Evolutionary conservation across 2,113 vertebrate species (phyloP).

Genomic region (Erinaceus europaeus): DNA sequence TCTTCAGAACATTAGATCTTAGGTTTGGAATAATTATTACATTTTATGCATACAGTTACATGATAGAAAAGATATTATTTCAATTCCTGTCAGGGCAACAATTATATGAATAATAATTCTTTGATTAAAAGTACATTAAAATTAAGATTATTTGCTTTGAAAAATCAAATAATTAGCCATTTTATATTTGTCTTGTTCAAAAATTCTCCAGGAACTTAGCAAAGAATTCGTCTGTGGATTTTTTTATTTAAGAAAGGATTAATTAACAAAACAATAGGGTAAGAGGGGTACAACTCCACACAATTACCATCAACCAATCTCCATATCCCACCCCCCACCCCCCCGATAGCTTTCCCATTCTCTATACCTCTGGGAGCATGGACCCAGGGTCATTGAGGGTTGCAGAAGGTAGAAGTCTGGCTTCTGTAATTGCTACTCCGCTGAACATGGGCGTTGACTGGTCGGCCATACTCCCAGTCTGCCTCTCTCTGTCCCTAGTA

Average conservation of each 20-base stretch:
- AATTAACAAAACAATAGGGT: too few relatives aligned
- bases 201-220: not conserved
- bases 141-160: conserved; percentile 17
- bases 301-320: too few relatives aligned
- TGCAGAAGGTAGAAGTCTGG: too few relatives aligned
- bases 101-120: conserved; percentile 30
- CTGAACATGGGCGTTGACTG: too few relatives aligned
- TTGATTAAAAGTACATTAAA: conserved; percentile 8
- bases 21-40: conserved; percentile 62
- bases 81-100: conserved; percentile 27
- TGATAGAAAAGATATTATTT: conserved; percentile 17
- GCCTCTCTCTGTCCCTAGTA: too few relatives aligned
- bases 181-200: conserved; percentile 4
- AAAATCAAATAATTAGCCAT: conserved; percentile 36
- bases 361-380: too few relatives aligned
- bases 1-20: conserved; percentile 58
- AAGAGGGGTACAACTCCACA: too few relatives aligned
- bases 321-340: too few relatives aligned
- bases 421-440: too few relatives aligned
- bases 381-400: too few relatives aligned
- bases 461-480: too few relatives aligned
- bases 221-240: not conserved
- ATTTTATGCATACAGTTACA: conserved; percentile 11
- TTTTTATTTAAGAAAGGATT: conserved; percentile 26
- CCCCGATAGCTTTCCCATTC: too few relatives aligned